Base-by-base conservation (phyloP, 2,888 invertebrate genomes). In the Notodonta ziczac region DNA sequence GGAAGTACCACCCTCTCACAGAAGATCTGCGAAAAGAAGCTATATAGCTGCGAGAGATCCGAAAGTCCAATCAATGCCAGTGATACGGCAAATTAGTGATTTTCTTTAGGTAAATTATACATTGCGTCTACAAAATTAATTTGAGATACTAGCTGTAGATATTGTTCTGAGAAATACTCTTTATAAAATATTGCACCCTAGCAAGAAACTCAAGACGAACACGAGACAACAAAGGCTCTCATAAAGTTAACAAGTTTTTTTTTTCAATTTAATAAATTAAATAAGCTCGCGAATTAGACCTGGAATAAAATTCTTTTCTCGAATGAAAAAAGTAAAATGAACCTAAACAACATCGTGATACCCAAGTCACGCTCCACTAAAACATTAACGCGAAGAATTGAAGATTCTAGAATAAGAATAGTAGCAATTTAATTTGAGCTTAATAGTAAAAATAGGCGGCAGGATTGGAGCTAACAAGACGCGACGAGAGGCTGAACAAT, bases 371-470 rank as follows among this genome's bases (percentile, higher is more conserved):
- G 9, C 9, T 32, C 7, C 8, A 56, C 1, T 13, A 42, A 53
- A 53, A 60, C n/a, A 13, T 39, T 54, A 52, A 12, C 48, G 40
- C 2, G 0, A 13, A 61, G 44, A 53, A 63, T 13, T 39, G 39
- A 56, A 56, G 52, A 54, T n/a, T 52, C 32, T 16, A 14, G 6
- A 59, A 69, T 62, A 66, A 69, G 70, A 77, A 70, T 66, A 65
- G 62, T 62, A 73, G 66, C 69, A 74, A 73, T 66, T 62, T 70
- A 69, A 74, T 74, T 67, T 62, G 58, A 67, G 59, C 32, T 65
- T 69, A 56, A 75, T 80, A 81, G 75, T 66, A 77, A 77, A 77
- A 78, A 80, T 78, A 81, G 78, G 74, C 73, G 64, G 60, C 62
- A 48, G 65, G 63, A 73, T 76, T 77, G 63, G 59, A 65, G 65